Conservation (phyloP, 2,888 invertebrate genomes). For the Thereva nobilitata region DNA sequence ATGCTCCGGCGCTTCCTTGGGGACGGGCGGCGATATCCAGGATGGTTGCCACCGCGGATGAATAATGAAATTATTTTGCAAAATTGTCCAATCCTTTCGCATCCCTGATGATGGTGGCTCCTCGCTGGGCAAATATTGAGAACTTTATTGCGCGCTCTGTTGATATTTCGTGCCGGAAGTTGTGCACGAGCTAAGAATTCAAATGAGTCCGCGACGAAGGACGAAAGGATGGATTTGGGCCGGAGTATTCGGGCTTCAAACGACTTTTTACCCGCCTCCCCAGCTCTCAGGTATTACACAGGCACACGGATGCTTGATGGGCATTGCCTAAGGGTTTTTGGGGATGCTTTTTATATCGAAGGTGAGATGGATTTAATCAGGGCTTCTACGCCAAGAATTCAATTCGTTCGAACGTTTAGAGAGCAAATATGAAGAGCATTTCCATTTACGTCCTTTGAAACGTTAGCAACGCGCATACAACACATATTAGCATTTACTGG, state of each 20-base stretch:
- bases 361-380: no score
- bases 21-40: constrained; percentile 4
- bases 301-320: no score
- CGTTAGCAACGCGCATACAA: no score
- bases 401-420: no score
- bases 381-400: no score
- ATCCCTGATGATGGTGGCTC: background rate
- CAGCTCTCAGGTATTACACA: no score
- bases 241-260: constrained; percentile 21
- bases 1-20: constrained; percentile 7
- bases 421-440: no score
- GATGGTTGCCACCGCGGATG: constrained; percentile 32
- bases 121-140: constrained; percentile 30
- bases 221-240: constrained; percentile 4
- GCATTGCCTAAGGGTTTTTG: no score
- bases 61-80: constrained; percentile 35
- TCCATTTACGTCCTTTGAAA: no score
- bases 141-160: constrained; percentile 34
- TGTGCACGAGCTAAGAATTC: constrained; percentile 32
- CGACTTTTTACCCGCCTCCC: constrained; percentile 4
- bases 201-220: constrained; percentile 26
- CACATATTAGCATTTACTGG: no score
- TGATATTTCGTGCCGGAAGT: constrained; percentile 34
- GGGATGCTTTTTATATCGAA: no score
- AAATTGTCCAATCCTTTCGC: constrained; percentile 36